Conservation (phyloP, 2,888 invertebrate genomes). For the Nomada lathburiana region DNA sequence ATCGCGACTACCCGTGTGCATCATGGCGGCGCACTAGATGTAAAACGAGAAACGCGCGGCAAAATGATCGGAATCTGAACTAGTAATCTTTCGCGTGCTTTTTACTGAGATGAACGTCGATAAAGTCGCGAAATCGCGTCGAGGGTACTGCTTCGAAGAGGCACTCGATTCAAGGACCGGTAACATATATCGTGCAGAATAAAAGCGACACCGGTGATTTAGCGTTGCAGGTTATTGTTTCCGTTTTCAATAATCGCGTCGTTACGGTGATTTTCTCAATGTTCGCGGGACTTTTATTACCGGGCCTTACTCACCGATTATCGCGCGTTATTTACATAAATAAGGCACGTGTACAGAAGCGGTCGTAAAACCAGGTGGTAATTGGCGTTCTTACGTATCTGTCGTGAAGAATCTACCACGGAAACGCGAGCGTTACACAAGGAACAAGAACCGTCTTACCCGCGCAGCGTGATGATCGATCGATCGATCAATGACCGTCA, state of each 20-base stretch:
- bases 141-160: constrained; percentile 29
- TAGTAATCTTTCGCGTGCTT: constrained; percentile 14
- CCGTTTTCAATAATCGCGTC: constrained; percentile 36
- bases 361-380: neutral
- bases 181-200: constrained; percentile 28
- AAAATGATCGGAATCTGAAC: neutral
- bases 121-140: constrained; percentile 34
- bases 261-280: constrained; percentile 12
- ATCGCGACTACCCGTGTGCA: neutral
- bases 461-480: constrained; percentile 1
- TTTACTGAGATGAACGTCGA: constrained; percentile 20
- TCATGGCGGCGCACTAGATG: neutral
- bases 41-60: neutral
- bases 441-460: neutral
- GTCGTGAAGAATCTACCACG: neutral
- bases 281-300: constrained; percentile 17
- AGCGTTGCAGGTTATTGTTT: constrained; percentile 33
- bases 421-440: constrained; percentile 4
- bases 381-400: neutral
- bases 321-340: constrained; percentile 11
- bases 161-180: constrained; percentile 47
- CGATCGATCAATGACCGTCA: constrained; percentile 14
- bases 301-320: neutral
- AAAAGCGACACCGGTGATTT: constrained; percentile 41
- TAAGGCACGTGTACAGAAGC: neutral